Percentiles rank a stretch among this genome's conserved stretches.
phyloP scores from a whole-genome alignment of 2,888 invertebrate genomes.

The Habroteleia sp. region DNA sequence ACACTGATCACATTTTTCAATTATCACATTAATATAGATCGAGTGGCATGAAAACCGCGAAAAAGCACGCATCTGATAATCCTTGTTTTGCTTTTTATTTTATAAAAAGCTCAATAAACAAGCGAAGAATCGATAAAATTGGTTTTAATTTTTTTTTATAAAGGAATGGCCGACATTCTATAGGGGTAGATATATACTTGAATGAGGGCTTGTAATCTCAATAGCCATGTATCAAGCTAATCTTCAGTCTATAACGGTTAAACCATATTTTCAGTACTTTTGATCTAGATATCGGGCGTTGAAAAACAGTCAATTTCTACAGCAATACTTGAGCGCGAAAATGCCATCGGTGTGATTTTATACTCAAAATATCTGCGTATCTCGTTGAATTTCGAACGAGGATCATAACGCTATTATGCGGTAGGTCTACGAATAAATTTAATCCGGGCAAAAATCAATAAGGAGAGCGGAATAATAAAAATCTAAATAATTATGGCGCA shows the following conservation, averaged over 20 bases:
- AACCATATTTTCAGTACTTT: constrained; percentile 67
- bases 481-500: too few species aligned
- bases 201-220: constrained; percentile 70
- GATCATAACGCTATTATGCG: constrained; percentile 8
- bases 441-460: too few species aligned
- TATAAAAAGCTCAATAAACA: constrained; percentile 44
- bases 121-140: constrained; percentile 42
- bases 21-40: constrained; percentile 7
- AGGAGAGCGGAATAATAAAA: neutral
- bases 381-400: constrained; percentile 4
- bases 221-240: constrained; percentile 74
- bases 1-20: constrained; percentile 4
- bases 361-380: constrained; percentile 33
- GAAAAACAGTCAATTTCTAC: constrained; percentile 60
- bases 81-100: constrained; percentile 16
- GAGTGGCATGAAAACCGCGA: neutral
- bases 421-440: constrained; percentile 1
- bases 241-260: constrained; percentile 68
- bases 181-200: constrained; percentile 67
- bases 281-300: constrained; percentile 61
- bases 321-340: constrained; percentile 52
- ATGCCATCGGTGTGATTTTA: constrained; percentile 49
- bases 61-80: constrained; percentile 6
- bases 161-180: constrained; percentile 42
- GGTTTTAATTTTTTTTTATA: constrained; percentile 54